Evolutionary conservation across 2,113 vertebrate species (phyloP).

Genomic region (Ophiodon elongatus): DNA sequence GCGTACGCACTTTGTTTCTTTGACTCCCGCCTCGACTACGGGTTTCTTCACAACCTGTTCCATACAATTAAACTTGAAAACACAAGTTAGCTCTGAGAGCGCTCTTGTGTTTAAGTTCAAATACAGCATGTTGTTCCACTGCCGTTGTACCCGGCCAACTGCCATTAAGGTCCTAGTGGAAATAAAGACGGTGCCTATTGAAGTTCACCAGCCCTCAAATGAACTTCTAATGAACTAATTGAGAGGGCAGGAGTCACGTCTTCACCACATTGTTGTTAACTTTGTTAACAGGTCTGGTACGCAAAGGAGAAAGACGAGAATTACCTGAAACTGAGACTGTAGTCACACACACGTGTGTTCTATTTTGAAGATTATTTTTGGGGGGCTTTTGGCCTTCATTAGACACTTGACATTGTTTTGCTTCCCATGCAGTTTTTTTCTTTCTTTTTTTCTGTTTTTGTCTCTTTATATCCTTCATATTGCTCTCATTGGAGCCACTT

Average conservation of each 20-base stretch:
- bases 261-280: constrained; percentile 49
- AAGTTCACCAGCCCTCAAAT: constrained; percentile 56
- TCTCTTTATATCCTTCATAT: constrained; percentile 57
- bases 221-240: constrained; percentile 46
- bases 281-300: constrained; percentile 30
- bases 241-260: constrained; percentile 45
- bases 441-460: constrained; percentile 28
- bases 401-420: constrained; percentile 2
- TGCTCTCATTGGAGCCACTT: constrained; percentile 59
- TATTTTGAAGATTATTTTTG: no score
- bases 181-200: constrained; percentile 52
- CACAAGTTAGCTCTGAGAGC: neutral
- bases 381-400: neutral
- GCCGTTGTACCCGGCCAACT: constrained; percentile 33
- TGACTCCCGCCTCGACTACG: neutral
- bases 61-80: constrained; percentile 36
- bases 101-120: constrained; percentile 22
- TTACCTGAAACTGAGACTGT: neutral
- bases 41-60: constrained; percentile 11
- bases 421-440: neutral
- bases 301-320: constrained; percentile 22
- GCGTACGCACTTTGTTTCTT: neutral
- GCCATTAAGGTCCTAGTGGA: constrained; percentile 45
- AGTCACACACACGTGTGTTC: neutral
- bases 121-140: constrained; percentile 29